These are phyloP conservation scores for Ferdinandea cuprea DNA, from an alignment of 2,888 invertebrate genomes.

Conservation along the genomic window DNA sequence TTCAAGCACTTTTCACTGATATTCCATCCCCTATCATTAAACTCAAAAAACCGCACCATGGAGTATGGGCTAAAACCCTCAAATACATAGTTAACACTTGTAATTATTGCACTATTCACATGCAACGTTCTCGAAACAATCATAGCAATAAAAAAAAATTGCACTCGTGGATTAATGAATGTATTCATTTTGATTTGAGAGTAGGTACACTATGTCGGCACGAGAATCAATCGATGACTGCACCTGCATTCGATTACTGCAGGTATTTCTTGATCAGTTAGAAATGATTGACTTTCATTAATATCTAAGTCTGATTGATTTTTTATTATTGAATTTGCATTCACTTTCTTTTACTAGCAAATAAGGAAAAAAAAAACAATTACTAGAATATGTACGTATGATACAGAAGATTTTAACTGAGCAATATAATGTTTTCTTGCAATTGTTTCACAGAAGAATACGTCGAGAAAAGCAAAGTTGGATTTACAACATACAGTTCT, in stretches of 20 bases:
- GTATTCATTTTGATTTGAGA: constrained; percentile 19
- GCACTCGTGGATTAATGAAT: constrained; percentile 7
- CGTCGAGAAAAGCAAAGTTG: too few species aligned
- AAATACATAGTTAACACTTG: constrained; percentile 79
- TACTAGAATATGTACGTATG: too few species aligned
- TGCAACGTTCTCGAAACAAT: background rate
- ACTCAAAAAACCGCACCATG: constrained; percentile 79
- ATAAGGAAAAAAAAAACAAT: too few species aligned
- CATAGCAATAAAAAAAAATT: constrained; percentile 11
- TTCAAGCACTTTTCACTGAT: constrained; percentile 78
- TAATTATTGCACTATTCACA: constrained; percentile 72
- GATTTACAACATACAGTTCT: too few species aligned
- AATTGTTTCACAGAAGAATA: too few species aligned
- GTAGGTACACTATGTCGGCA: constrained; percentile 7
- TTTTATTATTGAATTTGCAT: background rate
- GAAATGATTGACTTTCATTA: constrained; percentile 4
- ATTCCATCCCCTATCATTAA: constrained; percentile 80
- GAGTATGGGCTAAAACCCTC: constrained; percentile 79
- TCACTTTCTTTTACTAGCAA: constrained; percentile 9
- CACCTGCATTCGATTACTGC: constrained; percentile 2
- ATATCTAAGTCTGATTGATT: background rate
- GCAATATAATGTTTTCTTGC: too few species aligned
- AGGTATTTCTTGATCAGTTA: background rate
- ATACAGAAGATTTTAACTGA: too few species aligned
- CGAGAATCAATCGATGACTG: constrained; percentile 33